These are phyloP conservation scores for Neoscelio sp. DNA, from an alignment of 2,888 invertebrate genomes.

Conservation along the genomic window DNA sequence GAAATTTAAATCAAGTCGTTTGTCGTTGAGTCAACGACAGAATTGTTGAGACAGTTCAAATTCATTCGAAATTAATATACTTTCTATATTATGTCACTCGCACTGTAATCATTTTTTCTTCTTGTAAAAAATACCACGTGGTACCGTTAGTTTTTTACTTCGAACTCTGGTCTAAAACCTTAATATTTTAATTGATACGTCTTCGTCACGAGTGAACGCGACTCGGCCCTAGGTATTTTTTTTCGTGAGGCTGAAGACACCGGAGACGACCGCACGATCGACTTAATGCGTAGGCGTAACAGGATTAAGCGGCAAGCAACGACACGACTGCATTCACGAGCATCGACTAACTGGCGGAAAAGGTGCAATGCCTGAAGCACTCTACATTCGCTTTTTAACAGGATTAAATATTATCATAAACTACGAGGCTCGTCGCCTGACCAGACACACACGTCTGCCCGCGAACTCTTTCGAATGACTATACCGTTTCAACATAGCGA, in stretches of 20 bases:
- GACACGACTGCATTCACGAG: conserved; percentile 55
- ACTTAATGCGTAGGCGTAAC: conserved; percentile 59
- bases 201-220: too few relatives aligned
- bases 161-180: too few relatives aligned
- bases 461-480: conserved; percentile 42
- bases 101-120: too few relatives aligned
- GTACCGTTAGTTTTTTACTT: too few relatives aligned
- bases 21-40: too few relatives aligned
- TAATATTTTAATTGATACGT: too few relatives aligned
- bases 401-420: conserved; percentile 74
- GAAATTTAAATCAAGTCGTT: too few relatives aligned
- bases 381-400: conserved; percentile 69
- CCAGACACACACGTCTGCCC: conserved; percentile 45
- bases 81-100: too few relatives aligned
- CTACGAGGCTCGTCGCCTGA: conserved; percentile 40
- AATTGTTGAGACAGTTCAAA: too few relatives aligned
- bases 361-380: conserved; percentile 67
- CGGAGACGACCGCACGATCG: conserved; percentile 45
- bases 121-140: too few relatives aligned
- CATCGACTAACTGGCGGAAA: conserved; percentile 63
- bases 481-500: too few relatives aligned
- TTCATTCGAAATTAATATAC: too few relatives aligned
- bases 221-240: background rate
- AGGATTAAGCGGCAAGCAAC: conserved; percentile 58
- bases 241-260: conserved; percentile 24